Base-by-base conservation (phyloP, 2,113 vertebrate genomes). In the Spea bombifrons region DNA sequence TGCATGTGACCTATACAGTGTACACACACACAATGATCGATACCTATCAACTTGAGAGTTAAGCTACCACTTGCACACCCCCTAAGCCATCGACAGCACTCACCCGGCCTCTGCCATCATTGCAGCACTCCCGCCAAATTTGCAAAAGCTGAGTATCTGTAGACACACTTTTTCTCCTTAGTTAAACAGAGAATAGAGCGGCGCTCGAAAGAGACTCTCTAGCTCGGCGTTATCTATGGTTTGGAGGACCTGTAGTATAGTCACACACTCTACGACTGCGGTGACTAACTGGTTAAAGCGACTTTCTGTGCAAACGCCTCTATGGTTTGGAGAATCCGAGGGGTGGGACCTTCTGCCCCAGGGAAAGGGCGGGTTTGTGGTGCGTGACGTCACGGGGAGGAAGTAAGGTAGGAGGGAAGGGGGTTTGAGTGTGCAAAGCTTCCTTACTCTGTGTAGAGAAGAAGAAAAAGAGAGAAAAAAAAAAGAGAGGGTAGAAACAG, bases 81-180 rank as follows among this genome's bases (percentile, higher is more conserved):
- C 30, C 30, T 30, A 30, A 1, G 1, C 30, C 30, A 30, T 30
- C 30, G 30, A 68, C 1, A 5, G 15, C 8, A 66, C 71, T 80
- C 64, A 80, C 78, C 71, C 78, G 2, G 52, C 4, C 4, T 80
- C 78, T n/a, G 78, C 71, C 78, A 80, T 80, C 16, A 43, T 65
- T 10, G 4, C 45, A 8, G 13, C 15, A 53, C 43, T 73, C 78
- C 78, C 78, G 70, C 77, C 75, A 77, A 66, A 15, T 49, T 9
- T 17, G n/a, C 15, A 30, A 61, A 4, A 30, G 1, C 30, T 30
- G 30, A 30, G 30, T 30, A 30, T 30, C 30, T 30, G 30, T 30
- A 30, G 30, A 30, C 30, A 30, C 30, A 30, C 30, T 30, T 30
- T 30, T 30, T 30, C 30, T 30, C 30, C 30, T 30, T 30, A 30